Percentiles rank a stretch among this genome's conserved stretches.
phyloP scores from a whole-genome alignment of 2,888 invertebrate genomes.

The Heliconius charithonia region DNA sequence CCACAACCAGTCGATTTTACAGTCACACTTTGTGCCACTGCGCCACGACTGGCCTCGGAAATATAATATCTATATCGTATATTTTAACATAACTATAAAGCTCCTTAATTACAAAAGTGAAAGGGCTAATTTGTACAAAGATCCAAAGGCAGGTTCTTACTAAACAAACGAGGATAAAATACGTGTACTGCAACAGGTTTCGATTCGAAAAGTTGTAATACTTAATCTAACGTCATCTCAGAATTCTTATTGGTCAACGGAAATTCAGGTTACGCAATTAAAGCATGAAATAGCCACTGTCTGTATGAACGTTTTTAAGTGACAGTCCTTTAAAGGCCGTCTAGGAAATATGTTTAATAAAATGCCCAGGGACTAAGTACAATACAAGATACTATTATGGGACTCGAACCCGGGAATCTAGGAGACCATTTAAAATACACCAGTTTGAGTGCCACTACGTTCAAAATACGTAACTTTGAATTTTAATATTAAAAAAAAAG shows the following conservation, averaged over 20 bases:
- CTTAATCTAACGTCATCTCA: conserved; percentile 44
- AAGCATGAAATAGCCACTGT: conserved; percentile 59
- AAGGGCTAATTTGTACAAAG: conserved; percentile 27
- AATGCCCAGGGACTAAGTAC: conserved; percentile 29
- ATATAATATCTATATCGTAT: conserved; percentile 10
- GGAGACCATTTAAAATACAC: background rate
- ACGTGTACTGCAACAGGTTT: conserved; percentile 34
- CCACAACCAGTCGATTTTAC: no score
- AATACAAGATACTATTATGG: background rate
- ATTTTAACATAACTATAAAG: conserved; percentile 15
- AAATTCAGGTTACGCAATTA: conserved; percentile 64
- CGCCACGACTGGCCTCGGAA: no score
- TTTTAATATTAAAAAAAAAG: no score
- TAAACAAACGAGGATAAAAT: conserved; percentile 26
- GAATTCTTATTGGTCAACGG: conserved; percentile 48
- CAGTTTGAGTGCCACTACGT: no score
- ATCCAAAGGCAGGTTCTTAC: conserved; percentile 23
- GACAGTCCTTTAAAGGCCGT: conserved; percentile 39
- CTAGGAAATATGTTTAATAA: conserved; percentile 32
- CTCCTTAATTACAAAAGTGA: conserved; percentile 28
- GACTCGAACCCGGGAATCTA: background rate
- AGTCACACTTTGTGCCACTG: no score
- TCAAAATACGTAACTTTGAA: no score
- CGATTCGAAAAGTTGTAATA: conserved; percentile 37
- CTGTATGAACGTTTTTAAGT: conserved; percentile 58